These are phyloP conservation scores for Hippoglossus hippoglossus DNA, from an alignment of 2,797 vertebrate species.

Conservation along the genomic window DNA sequence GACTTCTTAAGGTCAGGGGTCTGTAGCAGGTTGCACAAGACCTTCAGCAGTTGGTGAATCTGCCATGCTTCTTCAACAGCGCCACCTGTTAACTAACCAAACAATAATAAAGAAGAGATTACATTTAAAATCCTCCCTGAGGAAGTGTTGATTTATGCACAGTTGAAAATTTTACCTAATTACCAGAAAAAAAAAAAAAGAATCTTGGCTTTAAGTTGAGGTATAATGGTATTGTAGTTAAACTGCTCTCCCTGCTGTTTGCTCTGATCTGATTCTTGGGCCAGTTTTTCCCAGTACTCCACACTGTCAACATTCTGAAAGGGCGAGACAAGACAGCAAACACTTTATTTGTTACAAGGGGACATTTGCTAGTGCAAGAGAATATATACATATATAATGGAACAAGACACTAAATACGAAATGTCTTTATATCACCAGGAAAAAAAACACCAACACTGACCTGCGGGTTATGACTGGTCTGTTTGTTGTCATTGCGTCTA, in stretches of 20 bases:
- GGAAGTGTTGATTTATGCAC: not conserved
- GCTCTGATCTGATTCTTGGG: slow-evolving; percentile 72
- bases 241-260: slow-evolving; percentile 58
- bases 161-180: slow-evolving; percentile 1
- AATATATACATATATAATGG: too few relatives aligned
- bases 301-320: slow-evolving; percentile 85
- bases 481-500: slow-evolving; percentile 38
- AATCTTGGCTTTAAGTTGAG: slow-evolving; percentile 79
- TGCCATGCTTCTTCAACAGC: slow-evolving; percentile 74
- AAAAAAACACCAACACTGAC: slow-evolving; percentile 61
- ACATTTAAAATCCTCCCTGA: not conserved
- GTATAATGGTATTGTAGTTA: slow-evolving; percentile 73
- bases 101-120: slow-evolving; percentile 1
- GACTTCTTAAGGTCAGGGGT: slow-evolving; percentile 74
- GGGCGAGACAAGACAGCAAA: slow-evolving; percentile 3
- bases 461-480: slow-evolving; percentile 70
- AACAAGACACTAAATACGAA: not conserved
- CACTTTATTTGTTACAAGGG: too few relatives aligned
- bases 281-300: slow-evolving; percentile 86
- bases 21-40: slow-evolving; percentile 83
- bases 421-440: not conserved
- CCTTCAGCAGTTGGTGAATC: slow-evolving; percentile 79
- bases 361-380: too few relatives aligned
- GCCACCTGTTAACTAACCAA: slow-evolving; percentile 84
- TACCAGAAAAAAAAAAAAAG: slow-evolving; percentile 87